Base-by-base conservation (phyloP, 1,140 invertebrate species). In the Pseudomyrmex dendroicus region DNA sequence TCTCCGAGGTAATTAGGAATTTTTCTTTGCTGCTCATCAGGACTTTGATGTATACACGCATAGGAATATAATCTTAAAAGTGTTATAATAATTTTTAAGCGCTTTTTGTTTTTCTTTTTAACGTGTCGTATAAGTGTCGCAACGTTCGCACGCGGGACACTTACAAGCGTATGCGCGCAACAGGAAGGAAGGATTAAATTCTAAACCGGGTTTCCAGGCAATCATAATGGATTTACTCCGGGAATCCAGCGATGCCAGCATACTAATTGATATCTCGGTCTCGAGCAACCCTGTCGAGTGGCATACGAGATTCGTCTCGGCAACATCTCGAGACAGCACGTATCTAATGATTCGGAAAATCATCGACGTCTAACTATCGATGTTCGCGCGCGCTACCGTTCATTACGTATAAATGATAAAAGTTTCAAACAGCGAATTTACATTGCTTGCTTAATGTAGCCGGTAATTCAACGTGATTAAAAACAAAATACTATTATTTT, bases 1-100 rank as follows among this genome's bases (percentile, higher is more conserved):
- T 52, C 10, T 12, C 44, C 3, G n/a, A 50, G 44, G 22, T 70
- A 80, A 80, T 80, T 80, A 80, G 20, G 56, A 80, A 80, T 80
- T 35, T 67, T 50, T 61, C 52, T 80, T 72, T 50, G 54, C 54
- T 48, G 20, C 20, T 80, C 20, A 22, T 80, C 59, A 72, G 2
- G 22, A 72, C 44, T 72, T 72, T 12, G 35, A n/a, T 5, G 10
- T 52, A 52, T 52, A 10, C 50, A 12, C 10, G 1, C 50, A 13
- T 35, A 35, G 35, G 1, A 52, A 52, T 12, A 7, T 7, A 35
- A 52, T 52, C 50, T 13, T 52, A 12, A 12, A 13, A 52, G 50
- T 52, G 50, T 52, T 12, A 12, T 35, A 35, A 35, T 7, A 35
- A 35, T 35, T 5, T 35, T 35, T 35, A 4, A 0, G 35, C 35